Percentiles rank a stretch among this genome's conserved stretches.
Conservation (phyloP, 2,888 invertebrate genomes). For the Julus scanicus region DNA sequence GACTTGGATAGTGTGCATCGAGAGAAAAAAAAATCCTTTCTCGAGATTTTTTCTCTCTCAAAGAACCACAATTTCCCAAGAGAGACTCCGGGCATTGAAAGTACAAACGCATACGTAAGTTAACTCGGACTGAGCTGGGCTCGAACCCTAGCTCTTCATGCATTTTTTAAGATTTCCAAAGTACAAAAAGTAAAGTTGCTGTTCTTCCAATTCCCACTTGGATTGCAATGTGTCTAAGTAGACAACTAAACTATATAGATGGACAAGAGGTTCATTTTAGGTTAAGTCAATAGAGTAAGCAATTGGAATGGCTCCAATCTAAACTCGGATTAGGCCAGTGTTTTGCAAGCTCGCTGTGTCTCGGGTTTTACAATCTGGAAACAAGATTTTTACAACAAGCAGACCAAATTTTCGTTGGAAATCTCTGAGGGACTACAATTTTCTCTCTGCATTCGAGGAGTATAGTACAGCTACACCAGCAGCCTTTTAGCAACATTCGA, state of each 20-base stretch:
- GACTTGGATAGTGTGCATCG: no score
- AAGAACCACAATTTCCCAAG: background rate
- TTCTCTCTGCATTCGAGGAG: slow-evolving; percentile 7
- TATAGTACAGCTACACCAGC: background rate
- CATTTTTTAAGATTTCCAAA: slow-evolving; percentile 44
- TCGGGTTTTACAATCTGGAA: background rate
- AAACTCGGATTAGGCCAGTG: background rate
- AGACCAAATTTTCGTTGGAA: slow-evolving; percentile 21
- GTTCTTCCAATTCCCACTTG: background rate
- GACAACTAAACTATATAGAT: slow-evolving; percentile 32
- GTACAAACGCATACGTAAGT: slow-evolving; percentile 12
- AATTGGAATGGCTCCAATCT: slow-evolving; percentile 40
- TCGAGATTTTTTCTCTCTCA: background rate
- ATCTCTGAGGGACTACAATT: slow-evolving; percentile 5
- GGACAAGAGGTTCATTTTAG: slow-evolving; percentile 34
- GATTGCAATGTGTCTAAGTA: slow-evolving; percentile 13
- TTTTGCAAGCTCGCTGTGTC: background rate
- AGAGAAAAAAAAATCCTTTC: background rate
- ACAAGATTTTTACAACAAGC: slow-evolving; percentile 27
- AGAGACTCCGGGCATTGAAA: background rate
- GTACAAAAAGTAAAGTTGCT: slow-evolving; percentile 41
- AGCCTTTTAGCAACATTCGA: background rate
- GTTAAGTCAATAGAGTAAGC: slow-evolving; percentile 43
- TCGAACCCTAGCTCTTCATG: background rate
- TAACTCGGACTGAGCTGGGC: background rate